These are phyloP conservation scores for Tipula lateralis DNA, from an alignment of 2,888 invertebrate genomes.

Conservation along the genomic window DNA sequence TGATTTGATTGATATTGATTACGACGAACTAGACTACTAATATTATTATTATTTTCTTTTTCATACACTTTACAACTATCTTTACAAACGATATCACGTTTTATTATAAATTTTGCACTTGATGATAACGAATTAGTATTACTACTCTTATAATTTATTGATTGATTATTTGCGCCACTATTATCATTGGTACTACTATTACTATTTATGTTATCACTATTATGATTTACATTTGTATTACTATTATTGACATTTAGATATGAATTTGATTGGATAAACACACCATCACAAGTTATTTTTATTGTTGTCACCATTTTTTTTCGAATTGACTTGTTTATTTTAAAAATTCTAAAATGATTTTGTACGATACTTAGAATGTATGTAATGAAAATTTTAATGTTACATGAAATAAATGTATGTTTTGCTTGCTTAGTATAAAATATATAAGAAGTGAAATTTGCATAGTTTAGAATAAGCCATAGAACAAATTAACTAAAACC, in stretches of 20 bases:
- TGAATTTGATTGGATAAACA: conserved; percentile 48
- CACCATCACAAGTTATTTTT: conserved; percentile 49
- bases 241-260: conserved; percentile 41
- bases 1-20: not conserved
- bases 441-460: not conserved
- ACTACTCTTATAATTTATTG: conserved; percentile 15
- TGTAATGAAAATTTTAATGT: not conserved
- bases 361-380: not conserved
- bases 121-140: not conserved
- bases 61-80: not conserved
- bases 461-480: not conserved
- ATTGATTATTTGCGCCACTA: conserved; percentile 32
- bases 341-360: not conserved
- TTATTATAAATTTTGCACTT: not conserved
- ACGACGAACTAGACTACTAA: not conserved
- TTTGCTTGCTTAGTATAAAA: not conserved
- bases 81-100: not conserved
- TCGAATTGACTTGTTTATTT: not conserved
- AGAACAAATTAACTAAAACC: not conserved
- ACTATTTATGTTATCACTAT: too few relatives aligned
- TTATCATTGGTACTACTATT: conserved; percentile 2
- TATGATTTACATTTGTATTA: not conserved
- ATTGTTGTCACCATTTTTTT: conserved; percentile 44
- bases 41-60: not conserved
- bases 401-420: not conserved